These are phyloP conservation scores for Trichoplusia ni DNA, from an alignment of 1,140 invertebrate genomes.

Conservation along the genomic window DNA sequence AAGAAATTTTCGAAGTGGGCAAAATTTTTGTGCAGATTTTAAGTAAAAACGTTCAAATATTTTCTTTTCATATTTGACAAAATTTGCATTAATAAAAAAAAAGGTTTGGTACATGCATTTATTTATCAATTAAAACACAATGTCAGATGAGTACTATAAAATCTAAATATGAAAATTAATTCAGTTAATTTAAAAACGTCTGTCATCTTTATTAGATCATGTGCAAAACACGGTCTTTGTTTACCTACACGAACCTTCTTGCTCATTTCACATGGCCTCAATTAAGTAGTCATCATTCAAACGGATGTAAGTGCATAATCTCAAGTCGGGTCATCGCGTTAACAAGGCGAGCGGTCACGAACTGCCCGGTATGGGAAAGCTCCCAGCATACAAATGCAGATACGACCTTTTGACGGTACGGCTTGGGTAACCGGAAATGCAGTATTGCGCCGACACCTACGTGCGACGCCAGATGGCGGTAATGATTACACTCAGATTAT, in stretches of 20 bases:
- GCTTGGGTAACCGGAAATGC: conserved; percentile 43
- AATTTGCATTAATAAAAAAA: no score
- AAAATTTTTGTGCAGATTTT: no score
- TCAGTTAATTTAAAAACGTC: neutral
- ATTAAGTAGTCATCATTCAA: conserved; percentile 73
- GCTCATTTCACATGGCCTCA: conserved; percentile 73
- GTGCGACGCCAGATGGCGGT: conserved; percentile 26
- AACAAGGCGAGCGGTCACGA: conserved; percentile 74
- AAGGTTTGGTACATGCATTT: no score
- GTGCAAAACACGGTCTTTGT: conserved; percentile 47
- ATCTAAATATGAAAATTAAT: neutral
- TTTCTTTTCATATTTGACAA: no score
- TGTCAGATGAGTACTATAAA: no score
- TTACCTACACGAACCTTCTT: conserved; percentile 48
- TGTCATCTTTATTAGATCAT: conserved; percentile 16
- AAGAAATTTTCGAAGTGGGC: no score
- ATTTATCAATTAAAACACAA: no score
- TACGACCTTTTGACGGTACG: conserved; percentile 54
- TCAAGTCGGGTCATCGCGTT: conserved; percentile 67
- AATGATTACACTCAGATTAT: conserved; percentile 19
- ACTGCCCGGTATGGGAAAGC: conserved; percentile 74
- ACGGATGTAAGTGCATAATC: conserved; percentile 76
- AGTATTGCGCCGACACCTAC: conserved; percentile 30
- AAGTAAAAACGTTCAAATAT: no score
- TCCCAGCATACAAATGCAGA: conserved; percentile 72